Conservation (phyloP, 2,797 vertebrate genomes). For the Leptodactylus fallax region DNA sequence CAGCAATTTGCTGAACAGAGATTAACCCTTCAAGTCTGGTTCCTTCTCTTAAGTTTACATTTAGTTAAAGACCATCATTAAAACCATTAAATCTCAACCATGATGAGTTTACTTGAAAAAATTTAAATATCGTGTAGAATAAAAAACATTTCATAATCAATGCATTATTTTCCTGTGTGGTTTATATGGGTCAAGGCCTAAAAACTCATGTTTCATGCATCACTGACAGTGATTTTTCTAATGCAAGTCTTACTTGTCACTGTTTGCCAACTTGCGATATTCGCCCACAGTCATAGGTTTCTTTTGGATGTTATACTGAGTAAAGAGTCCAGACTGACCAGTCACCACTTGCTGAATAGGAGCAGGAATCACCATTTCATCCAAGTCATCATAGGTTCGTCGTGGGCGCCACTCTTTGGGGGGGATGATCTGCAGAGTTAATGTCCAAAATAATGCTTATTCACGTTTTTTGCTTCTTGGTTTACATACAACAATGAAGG, state of each 20-base stretch:
- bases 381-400: conserved; percentile 79
- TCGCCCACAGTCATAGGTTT: conserved; percentile 82
- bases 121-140: no score
- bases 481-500: no score
- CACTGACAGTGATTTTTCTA: neutral
- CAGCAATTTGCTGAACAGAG: no score
- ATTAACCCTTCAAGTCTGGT: no score
- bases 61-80: no score
- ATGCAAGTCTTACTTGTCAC: conserved; percentile 76
- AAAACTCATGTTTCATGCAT: no score
- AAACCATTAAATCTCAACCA: no score
- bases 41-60: no score
- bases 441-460: neutral
- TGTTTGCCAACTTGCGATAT: conserved; percentile 81
- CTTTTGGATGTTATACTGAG: conserved; percentile 85
- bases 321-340: conserved; percentile 81
- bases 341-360: conserved; percentile 85
- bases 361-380: conserved; percentile 81
- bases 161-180: no score
- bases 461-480: neutral
- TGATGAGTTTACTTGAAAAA: no score
- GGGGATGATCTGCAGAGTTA: conserved; percentile 78
- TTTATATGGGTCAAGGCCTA: no score
- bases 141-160: no score
- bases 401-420: conserved; percentile 82